These are phyloP conservation scores for Passer montanus DNA, from an alignment of 2,113 vertebrate species.

Conservation along the genomic window DNA sequence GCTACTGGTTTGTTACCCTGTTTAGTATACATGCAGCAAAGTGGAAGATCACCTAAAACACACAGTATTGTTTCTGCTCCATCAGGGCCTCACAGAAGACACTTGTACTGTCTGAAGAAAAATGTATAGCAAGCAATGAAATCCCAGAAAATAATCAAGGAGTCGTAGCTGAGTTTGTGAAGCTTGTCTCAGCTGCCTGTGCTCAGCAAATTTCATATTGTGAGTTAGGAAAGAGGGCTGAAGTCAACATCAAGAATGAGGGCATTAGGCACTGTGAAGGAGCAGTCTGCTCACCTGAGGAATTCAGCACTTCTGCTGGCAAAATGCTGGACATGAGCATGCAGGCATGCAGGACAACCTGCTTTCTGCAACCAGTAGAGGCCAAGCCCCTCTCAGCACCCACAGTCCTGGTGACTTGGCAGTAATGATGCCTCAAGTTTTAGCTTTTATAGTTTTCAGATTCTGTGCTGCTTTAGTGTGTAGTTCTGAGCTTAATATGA, in stretches of 20 bases:
- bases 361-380: not conserved
- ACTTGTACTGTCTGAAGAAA: not conserved
- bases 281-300: not conserved
- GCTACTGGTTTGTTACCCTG: not conserved
- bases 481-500: not conserved
- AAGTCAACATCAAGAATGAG: not conserved
- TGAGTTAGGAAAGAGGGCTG: not conserved
- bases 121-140: not conserved
- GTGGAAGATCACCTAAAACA: not conserved
- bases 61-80: not conserved
- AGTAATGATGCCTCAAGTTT: not conserved
- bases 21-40: not conserved
- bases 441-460: not conserved
- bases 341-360: accelerated
- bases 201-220: not conserved
- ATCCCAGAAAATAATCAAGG: not conserved
- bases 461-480: not conserved
- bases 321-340: not conserved
- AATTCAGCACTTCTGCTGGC: not conserved
- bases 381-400: not conserved
- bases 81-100: not conserved
- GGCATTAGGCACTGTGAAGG: not conserved
- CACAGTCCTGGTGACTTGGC: accelerated
- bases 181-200: not conserved
- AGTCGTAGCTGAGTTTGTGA: not conserved